phyloP scores from a whole-genome alignment of 2,113 vertebrate genomes.

The Hiodon alosoides region DNA sequence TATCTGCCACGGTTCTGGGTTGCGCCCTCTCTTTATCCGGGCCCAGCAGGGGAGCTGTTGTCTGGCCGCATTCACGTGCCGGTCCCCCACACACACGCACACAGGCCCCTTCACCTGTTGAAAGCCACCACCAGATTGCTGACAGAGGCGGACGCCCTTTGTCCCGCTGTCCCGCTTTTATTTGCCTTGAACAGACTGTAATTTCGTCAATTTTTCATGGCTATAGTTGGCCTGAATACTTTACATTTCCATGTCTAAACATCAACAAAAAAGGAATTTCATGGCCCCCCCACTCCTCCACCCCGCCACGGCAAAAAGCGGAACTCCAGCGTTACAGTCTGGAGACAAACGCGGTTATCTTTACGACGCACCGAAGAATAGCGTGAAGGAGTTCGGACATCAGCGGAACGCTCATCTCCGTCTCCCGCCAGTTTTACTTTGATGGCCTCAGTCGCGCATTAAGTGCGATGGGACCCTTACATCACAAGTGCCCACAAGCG shows the following conservation, averaged over 20 bases:
- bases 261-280: slow-evolving; percentile 77
- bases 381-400: background rate
- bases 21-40: slow-evolving; percentile 56
- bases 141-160: slow-evolving; percentile 57
- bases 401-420: background rate
- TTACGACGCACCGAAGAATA: background rate
- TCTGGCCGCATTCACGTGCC: slow-evolving; percentile 57
- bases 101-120: slow-evolving; percentile 72
- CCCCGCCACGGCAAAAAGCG: slow-evolving; percentile 39
- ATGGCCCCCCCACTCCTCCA: slow-evolving; percentile 51
- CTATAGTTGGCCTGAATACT: slow-evolving; percentile 60
- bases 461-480: too few species aligned
- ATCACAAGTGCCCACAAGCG: too few species aligned
- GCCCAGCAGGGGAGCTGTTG: slow-evolving; percentile 57
- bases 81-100: slow-evolving; percentile 46
- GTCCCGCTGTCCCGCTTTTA: slow-evolving; percentile 53
- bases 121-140: slow-evolving; percentile 61
- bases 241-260: slow-evolving; percentile 76
- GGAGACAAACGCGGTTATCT: slow-evolving; percentile 13
- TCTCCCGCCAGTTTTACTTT: background rate
- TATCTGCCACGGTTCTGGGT: slow-evolving; percentile 39
- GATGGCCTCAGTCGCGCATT: background rate
- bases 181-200: slow-evolving; percentile 70
- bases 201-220: slow-evolving; percentile 77
- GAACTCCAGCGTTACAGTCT: slow-evolving; percentile 20